phyloP scores from a whole-genome alignment of 1,140 invertebrate species.

The Lineus longissimus region DNA sequence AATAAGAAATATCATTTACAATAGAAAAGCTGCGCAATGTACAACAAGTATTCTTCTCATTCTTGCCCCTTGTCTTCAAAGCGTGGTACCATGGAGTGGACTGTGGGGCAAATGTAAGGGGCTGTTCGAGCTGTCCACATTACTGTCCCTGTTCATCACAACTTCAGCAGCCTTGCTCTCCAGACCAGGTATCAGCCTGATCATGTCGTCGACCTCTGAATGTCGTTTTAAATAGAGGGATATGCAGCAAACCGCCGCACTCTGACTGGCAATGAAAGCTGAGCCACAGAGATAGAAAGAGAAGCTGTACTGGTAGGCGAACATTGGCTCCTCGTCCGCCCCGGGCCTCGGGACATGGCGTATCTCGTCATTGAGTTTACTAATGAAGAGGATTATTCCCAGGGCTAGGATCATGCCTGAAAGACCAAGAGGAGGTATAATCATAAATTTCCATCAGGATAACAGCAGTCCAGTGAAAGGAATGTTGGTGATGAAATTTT shows the following conservation, averaged over 20 bases:
- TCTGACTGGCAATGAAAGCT: constrained; percentile 32
- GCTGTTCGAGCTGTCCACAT: too few species aligned
- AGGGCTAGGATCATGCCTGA: constrained; percentile 38
- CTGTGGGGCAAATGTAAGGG: too few species aligned
- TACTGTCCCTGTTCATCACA: too few species aligned
- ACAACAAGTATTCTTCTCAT: too few species aligned
- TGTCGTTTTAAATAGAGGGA: constrained; percentile 34
- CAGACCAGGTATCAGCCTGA: constrained; percentile 31
- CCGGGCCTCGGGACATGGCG: constrained; percentile 22
- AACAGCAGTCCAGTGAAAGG: too few species aligned
- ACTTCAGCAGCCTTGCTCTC: constrained; percentile 21
- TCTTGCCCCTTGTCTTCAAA: too few species aligned
- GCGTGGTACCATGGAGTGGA: too few species aligned
- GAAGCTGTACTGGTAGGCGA: constrained; percentile 42
- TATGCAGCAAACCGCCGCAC: constrained; percentile 36
- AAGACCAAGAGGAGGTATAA: constrained; percentile 8
- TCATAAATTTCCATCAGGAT: too few species aligned
- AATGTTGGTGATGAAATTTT: too few species aligned
- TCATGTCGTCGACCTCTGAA: constrained; percentile 26
- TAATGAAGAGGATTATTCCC: constrained; percentile 45
- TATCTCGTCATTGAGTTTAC: constrained; percentile 45
- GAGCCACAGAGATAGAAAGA: constrained; percentile 38
- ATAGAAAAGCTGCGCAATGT: too few species aligned
- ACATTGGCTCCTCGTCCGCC: constrained; percentile 20
- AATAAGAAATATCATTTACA: too few species aligned